Conservation (phyloP, 2,113 vertebrate genomes). For the Thomomys bottae region DNA sequence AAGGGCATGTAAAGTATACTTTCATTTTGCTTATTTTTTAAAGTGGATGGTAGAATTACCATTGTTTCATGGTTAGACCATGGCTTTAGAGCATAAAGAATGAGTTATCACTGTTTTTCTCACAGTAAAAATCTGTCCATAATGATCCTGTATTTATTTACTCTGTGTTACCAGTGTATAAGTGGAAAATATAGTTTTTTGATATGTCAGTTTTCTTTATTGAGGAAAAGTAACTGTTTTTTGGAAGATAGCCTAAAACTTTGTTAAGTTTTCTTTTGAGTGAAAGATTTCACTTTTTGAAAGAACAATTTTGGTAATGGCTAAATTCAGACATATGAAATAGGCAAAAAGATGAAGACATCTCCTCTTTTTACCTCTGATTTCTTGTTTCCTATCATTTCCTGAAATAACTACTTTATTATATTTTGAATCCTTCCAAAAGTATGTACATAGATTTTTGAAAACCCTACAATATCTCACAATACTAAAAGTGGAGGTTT, state of each 20-base stretch:
- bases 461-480: not conserved
- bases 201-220: slow-evolving; percentile 25
- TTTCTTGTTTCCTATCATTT: slow-evolving; percentile 10
- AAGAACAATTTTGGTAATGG: slow-evolving; percentile 8
- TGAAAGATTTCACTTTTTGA: slow-evolving; percentile 2
- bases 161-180: not conserved
- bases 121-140: not conserved
- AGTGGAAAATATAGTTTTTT: slow-evolving; percentile 18
- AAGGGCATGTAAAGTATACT: not conserved
- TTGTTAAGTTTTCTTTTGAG: not conserved
- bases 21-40: slow-evolving; percentile 43
- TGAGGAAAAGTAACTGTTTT: slow-evolving; percentile 29
- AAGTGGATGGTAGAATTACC: slow-evolving; percentile 12
- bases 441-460: slow-evolving; percentile 1
- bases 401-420: not conserved
- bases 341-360: not conserved
- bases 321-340: slow-evolving; percentile 42
- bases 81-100: slow-evolving; percentile 31
- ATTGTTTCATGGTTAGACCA: not conserved
- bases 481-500: not conserved
- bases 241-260: not conserved
- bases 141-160: not conserved
- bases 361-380: not conserved
- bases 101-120: not conserved
- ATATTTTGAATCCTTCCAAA: not conserved